Evolutionary conservation across 2,113 vertebrate genomes (phyloP).

Genomic region (Ochotona curzoniae): DNA sequence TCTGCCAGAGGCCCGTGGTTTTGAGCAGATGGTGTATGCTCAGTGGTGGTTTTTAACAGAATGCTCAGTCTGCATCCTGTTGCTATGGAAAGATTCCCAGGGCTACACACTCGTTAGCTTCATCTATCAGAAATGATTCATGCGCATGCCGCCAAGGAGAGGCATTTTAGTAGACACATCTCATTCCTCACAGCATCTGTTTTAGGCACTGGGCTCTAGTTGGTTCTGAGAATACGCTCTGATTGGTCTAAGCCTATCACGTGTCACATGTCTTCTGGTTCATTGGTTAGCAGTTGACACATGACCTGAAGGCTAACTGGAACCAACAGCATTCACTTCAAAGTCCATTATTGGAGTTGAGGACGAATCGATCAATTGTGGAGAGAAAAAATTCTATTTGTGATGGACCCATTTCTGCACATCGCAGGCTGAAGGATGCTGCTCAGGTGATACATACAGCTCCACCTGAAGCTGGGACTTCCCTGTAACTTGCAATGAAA

Average conservation of each 20-base stretch:
- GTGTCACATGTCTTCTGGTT: not conserved
- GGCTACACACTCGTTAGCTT: not conserved
- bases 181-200: not conserved
- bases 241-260: not conserved
- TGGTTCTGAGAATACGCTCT: not conserved
- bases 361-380: not conserved
- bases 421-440: not conserved
- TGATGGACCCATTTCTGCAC: not conserved
- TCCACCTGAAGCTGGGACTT: not conserved
- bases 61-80: not conserved
- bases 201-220: not conserved
- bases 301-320: not conserved
- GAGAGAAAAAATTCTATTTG: not conserved
- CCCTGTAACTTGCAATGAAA: not conserved
- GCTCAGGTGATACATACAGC: not conserved
- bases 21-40: slow-evolving; percentile 53
- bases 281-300: not conserved
- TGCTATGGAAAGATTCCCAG: slow-evolving; percentile 36
- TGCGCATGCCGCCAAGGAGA: not conserved
- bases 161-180: not conserved
- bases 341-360: not conserved
- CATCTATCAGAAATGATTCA: slow-evolving; percentile 8
- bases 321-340: not conserved
- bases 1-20: slow-evolving; percentile 27
- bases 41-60: slow-evolving; percentile 32